These are phyloP conservation scores for Caenorhabditis uteleia DNA, from an alignment of 2,888 invertebrate genomes.

Conservation along the genomic window DNA sequence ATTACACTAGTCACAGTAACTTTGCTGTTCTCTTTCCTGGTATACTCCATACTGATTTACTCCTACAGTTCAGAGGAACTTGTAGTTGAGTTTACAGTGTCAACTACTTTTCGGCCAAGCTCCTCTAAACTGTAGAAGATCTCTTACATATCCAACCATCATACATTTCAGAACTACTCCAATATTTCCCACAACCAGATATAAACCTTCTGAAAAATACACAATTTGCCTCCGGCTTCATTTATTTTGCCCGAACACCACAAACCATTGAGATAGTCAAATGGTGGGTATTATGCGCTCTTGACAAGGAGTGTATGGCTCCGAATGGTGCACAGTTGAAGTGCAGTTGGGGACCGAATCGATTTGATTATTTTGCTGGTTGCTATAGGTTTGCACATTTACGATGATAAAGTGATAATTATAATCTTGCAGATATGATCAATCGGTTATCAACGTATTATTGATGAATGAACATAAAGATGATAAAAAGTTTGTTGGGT, in stretches of 20 bases:
- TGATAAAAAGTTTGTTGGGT: constrained; percentile 3
- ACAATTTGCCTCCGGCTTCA: constrained; percentile 12
- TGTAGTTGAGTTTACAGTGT: too few species aligned
- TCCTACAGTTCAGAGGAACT: too few species aligned
- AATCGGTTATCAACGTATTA: constrained; percentile 13
- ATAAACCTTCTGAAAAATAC: constrained; percentile 7
- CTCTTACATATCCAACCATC: too few species aligned
- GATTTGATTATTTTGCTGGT: constrained; percentile 3
- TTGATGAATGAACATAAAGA: constrained; percentile 8
- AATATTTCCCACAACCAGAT: constrained; percentile 11
- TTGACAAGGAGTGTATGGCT: constrained; percentile 14
- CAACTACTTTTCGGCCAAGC: too few species aligned
- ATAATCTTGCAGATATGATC: constrained; percentile 24
- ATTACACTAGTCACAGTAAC: constrained; percentile 30
- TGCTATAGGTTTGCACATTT: constrained; percentile 9
- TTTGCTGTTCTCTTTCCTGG: constrained; percentile 16
- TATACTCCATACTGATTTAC: too few species aligned
- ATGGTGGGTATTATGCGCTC: constrained; percentile 23
- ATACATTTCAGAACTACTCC: constrained; percentile 6
- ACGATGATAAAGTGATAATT: too few species aligned
- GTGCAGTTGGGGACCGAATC: constrained; percentile 3
- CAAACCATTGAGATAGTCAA: constrained; percentile 8
- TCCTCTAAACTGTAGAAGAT: too few species aligned
- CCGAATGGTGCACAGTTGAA: constrained; percentile 11
- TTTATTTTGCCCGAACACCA: constrained; percentile 10